Percentiles rank a stretch among this genome's conserved stretches.
Conservation (phyloP, 2,113 vertebrate genomes). For the Thymallus thymallus region DNA sequence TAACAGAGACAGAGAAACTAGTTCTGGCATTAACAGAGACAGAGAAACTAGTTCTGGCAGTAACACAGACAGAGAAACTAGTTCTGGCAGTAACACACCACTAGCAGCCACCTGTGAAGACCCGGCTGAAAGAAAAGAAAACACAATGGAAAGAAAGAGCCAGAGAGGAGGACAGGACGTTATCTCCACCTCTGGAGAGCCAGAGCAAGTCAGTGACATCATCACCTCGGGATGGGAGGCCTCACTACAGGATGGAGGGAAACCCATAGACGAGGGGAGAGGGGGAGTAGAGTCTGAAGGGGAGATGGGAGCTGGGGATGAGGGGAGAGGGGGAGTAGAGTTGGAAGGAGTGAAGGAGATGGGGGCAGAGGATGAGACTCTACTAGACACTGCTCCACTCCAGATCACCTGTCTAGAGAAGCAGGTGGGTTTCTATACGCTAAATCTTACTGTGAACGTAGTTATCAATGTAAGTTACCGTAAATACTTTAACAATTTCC, state of each 20-base stretch:
- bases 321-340: neutral
- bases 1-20: neutral
- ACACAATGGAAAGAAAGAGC: constrained; percentile 8
- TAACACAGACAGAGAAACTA: neutral
- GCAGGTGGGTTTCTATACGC: constrained; percentile 44
- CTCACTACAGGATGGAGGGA: constrained; percentile 1
- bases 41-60: constrained; percentile 25
- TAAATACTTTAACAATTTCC: neutral
- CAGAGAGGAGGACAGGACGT: constrained; percentile 20
- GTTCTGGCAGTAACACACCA: neutral
- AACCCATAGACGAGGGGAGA: constrained; percentile 11
- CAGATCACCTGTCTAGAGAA: constrained; percentile 45
- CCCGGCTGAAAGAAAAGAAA: neutral
- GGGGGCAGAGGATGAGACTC: constrained; percentile 12
- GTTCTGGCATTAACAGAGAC: neutral
- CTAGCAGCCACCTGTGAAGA: constrained; percentile 14
- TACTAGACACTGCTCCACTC: constrained; percentile 12
- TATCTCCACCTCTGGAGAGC: neutral
- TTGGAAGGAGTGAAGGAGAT: neutral
- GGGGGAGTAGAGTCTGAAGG: neutral
- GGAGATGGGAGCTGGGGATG: neutral
- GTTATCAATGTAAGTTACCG: neutral
- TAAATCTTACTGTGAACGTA: neutral
- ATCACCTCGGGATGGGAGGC: constrained; percentile 11
- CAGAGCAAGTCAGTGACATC: neutral